Evolutionary conservation across 2,797 vertebrate species (phyloP).

Genomic region (Bovichtus diacanthus): DNA sequence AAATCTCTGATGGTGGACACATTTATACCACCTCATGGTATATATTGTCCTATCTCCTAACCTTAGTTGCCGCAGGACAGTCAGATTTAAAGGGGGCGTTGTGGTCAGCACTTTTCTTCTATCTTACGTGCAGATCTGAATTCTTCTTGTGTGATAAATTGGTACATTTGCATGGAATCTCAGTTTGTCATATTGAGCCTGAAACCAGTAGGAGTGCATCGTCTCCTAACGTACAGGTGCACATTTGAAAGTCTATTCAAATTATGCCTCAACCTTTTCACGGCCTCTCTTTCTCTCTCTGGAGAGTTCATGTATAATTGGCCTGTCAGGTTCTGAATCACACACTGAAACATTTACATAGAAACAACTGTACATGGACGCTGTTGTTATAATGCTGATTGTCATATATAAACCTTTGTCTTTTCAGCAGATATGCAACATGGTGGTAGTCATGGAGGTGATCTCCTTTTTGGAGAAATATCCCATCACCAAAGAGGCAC

Average conservation of each 20-base stretch:
- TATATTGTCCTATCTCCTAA: neutral
- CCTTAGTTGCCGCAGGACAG: neutral
- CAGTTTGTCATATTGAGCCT: constrained; percentile 57
- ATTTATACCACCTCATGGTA: neutral
- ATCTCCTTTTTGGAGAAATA: constrained; percentile 97
- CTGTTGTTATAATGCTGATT: neutral
- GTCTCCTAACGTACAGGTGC: constrained; percentile 76
- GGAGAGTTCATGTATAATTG: neutral
- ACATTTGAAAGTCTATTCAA: constrained; percentile 82
- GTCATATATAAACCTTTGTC: constrained; percentile 19
- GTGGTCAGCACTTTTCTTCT: neutral
- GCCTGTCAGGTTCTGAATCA: neutral
- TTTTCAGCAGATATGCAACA: constrained; percentile 93
- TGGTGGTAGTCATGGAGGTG: constrained; percentile 95
- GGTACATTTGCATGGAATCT: constrained; percentile 71
- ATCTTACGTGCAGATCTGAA: neutral
- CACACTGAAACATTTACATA: neutral
- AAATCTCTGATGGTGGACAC: neutral
- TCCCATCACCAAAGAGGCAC: constrained; percentile 97
- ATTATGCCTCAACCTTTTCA: constrained; percentile 39
- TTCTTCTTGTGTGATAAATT: neutral
- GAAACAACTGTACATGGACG: neutral
- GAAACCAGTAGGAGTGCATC: constrained; percentile 54
- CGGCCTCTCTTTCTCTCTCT: neutral
- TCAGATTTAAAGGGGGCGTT: neutral